Base-by-base conservation (phyloP, 2,888 invertebrate genomes). In the Hirtodrosophila alboralis region DNA sequence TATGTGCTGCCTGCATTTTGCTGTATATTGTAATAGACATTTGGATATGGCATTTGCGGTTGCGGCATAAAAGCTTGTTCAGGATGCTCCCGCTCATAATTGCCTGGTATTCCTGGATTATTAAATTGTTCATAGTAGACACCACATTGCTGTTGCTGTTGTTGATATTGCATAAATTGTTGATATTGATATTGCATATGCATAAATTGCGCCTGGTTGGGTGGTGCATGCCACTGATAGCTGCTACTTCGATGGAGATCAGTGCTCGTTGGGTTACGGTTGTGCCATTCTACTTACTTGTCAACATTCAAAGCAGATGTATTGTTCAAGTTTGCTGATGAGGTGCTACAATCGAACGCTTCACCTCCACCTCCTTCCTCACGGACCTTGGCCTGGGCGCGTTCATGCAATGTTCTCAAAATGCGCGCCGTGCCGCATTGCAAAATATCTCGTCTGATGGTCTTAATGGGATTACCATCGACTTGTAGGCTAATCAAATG, bases 391-490 rank as follows among this genome's bases (percentile, higher is more conserved):
- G 61, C 51, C 38, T 76, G 58, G 0, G 86, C 84, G 8, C 93
- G 93, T 68, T 95, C 95, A 2, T 94, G 92, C 26, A 96, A 91
- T 87, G 94, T 95, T 88, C 95, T 95, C 89, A 97, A 92, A 87
- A 98, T 93, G 57, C 96, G 91, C 31, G 93, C 92, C 0, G 97
- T 96, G n/a, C 97, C 97, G 58, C 96, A 94, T 87, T 94, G 93
- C 47, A 97, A 92, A 52, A 98, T 93, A 89, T 97, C 97, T 58
- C 95, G 93, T 27, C 97, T 91, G 21, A 98, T 94, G 47, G 94
- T 94, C 78, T 95, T 93, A 72, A 97, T 91, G 79, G 95, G 95
- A 91, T 98, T 98, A 4, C 97, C 97, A 72, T 97, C 96, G 81
- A 97, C 92, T 65, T 94, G 94, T 44, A 98, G 92, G 72, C 95